Conservation (phyloP, 2,888 invertebrate species). For the Lysandra coridon region DNA sequence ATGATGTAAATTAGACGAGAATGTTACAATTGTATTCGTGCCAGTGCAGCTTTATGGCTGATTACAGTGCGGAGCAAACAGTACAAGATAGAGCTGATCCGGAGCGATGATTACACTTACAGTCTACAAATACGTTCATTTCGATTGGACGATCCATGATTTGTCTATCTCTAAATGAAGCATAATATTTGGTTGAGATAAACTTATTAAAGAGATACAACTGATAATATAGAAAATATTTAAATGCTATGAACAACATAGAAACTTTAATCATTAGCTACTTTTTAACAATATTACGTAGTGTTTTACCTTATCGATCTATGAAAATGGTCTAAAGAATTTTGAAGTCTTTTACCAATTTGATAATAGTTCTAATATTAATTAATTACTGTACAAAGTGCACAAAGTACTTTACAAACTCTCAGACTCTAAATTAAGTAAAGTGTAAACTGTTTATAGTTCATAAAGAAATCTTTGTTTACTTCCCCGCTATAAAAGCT, state of each 20-base stretch:
- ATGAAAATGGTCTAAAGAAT: not conserved
- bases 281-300: not conserved
- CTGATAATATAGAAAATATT: too few relatives aligned
- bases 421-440: not conserved
- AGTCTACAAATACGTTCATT: not conserved
- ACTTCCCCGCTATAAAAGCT: slow-evolving; percentile 16
- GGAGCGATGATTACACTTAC: not conserved
- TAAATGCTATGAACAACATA: too few relatives aligned
- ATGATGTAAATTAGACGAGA: not conserved
- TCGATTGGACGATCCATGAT: not conserved
- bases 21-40: not conserved
- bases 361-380: not conserved
- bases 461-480: slow-evolving; percentile 28
- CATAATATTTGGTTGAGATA: not conserved
- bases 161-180: not conserved
- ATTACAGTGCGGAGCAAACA: not conserved
- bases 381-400: not conserved
- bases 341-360: not conserved
- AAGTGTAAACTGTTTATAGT: slow-evolving; percentile 25
- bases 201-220: too few relatives aligned
- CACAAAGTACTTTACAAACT: not conserved
- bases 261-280: not conserved
- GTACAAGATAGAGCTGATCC: not conserved
- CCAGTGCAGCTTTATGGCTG: slow-evolving; percentile 2
- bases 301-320: not conserved